Evolutionary conservation across 64 coral and sea anemone genomes (phyloP).

Genomic region (Catalaphyllia jardinei): DNA sequence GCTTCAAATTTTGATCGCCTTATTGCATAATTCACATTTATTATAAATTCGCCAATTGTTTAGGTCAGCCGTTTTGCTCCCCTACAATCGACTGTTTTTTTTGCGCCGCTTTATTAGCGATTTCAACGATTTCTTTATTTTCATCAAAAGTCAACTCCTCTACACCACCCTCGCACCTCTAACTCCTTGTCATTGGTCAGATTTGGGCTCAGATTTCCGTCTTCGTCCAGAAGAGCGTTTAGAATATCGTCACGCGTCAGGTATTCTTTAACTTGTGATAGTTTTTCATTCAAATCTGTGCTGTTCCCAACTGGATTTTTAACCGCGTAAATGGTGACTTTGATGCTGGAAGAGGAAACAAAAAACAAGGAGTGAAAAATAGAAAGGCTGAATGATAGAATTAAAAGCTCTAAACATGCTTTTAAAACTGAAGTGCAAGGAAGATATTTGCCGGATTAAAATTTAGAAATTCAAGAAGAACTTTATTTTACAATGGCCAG

Average conservation of each 20-base stretch:
- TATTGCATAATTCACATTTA: too few relatives aligned
- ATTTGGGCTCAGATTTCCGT: constrained; percentile 55
- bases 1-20: too few relatives aligned
- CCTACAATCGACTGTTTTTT: too few relatives aligned
- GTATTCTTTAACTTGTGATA: constrained; percentile 38
- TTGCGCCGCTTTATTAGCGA: too few relatives aligned
- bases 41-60: too few relatives aligned
- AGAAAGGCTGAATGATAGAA: background rate
- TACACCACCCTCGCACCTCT: constrained; percentile 2
- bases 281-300: constrained; percentile 25
- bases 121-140: too few relatives aligned
- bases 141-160: too few relatives aligned
- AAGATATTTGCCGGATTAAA: too few relatives aligned
- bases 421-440: too few relatives aligned
- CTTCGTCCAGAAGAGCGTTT: constrained; percentile 37
- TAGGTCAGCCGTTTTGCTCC: too few relatives aligned
- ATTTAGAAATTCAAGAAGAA: too few relatives aligned
- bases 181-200: constrained; percentile 56
- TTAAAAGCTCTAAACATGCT: background rate
- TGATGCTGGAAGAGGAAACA: constrained; percentile 11
- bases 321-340: constrained; percentile 58
- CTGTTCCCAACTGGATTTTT: constrained; percentile 38
- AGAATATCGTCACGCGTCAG: constrained; percentile 51
- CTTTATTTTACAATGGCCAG: too few relatives aligned
- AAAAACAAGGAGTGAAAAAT: background rate